A percentile compares a stretch with the other conserved stretches of the same genome.
Conservation (phyloP, 2,113 vertebrate species). For the Catharus bicknelli region DNA sequence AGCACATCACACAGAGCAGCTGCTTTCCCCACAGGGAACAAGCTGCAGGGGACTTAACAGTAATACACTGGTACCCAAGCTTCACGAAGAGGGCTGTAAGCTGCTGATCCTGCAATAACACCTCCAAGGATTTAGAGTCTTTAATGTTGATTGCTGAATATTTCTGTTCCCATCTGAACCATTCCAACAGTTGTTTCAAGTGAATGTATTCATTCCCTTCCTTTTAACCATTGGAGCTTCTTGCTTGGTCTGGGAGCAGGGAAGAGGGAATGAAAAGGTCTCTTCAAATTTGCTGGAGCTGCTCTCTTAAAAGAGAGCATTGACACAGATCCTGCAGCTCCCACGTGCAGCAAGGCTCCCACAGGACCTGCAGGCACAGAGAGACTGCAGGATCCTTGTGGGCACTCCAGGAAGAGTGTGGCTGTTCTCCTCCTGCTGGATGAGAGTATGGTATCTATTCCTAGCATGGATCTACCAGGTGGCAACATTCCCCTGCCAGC, state of each 20-base stretch:
- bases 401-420: slow-evolving; percentile 5
- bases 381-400: slow-evolving; percentile 28
- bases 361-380: neutral
- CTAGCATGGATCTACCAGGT: slow-evolving; percentile 55
- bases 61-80: neutral
- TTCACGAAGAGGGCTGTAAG: slow-evolving; percentile 10
- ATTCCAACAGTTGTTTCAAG: slow-evolving; percentile 49
- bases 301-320: slow-evolving; percentile 59
- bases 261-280: slow-evolving; percentile 61
- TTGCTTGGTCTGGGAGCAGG: slow-evolving; percentile 6
- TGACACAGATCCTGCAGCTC: slow-evolving; percentile 44
- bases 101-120: slow-evolving; percentile 54
- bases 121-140: slow-evolving; percentile 40
- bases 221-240: slow-evolving; percentile 57
- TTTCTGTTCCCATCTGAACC: slow-evolving; percentile 41
- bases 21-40: neutral
- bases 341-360: neutral
- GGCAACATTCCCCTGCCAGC: slow-evolving; percentile 51
- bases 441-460: slow-evolving; percentile 24
- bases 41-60: slow-evolving; percentile 10
- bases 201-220: slow-evolving; percentile 30
- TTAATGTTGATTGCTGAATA: slow-evolving; percentile 49
- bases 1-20: neutral
- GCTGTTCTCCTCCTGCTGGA: neutral
- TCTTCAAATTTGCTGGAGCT: slow-evolving; percentile 45